Conservation (phyloP, 2,113 vertebrate species). For the Monopterus albus region DNA sequence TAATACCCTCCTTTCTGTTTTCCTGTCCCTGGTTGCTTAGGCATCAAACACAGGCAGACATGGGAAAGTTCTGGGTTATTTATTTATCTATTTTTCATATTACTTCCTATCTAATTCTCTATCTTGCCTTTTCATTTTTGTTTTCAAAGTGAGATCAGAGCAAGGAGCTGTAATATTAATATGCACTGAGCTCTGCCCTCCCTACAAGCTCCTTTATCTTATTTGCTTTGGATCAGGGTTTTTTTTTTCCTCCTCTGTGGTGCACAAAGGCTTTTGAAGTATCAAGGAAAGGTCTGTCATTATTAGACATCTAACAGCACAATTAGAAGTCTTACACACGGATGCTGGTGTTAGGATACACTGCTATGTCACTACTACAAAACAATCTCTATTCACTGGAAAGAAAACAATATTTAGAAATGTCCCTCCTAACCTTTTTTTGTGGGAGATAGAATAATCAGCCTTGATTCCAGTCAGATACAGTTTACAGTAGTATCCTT, state of each 20-base stretch:
- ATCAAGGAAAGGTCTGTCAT: constrained; percentile 12
- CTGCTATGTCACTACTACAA: neutral
- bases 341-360: neutral
- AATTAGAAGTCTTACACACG: neutral
- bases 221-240: constrained; percentile 64
- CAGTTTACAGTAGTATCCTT: neutral
- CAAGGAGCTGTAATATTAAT: constrained; percentile 40
- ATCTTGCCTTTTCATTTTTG: constrained; percentile 61
- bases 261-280: constrained; percentile 69
- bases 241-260: constrained; percentile 31
- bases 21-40: neutral
- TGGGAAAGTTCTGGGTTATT: constrained; percentile 30
- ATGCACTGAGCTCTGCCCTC: constrained; percentile 21
- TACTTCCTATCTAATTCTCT: constrained; percentile 23
- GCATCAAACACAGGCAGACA: constrained; percentile 33
- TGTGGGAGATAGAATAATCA: neutral
- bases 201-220: constrained; percentile 48
- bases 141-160: constrained; percentile 72
- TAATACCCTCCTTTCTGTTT: constrained; percentile 51
- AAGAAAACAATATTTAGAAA: constrained; percentile 3
- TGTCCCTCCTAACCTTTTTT: neutral
- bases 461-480: neutral
- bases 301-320: constrained; percentile 13
- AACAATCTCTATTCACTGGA: neutral
- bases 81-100: constrained; percentile 13